A percentile compares a stretch with the other conserved stretches of the same genome.
phyloP scores from a whole-genome alignment of 2,797 vertebrate genomes.

The Acrocephalus scirpaceus region DNA sequence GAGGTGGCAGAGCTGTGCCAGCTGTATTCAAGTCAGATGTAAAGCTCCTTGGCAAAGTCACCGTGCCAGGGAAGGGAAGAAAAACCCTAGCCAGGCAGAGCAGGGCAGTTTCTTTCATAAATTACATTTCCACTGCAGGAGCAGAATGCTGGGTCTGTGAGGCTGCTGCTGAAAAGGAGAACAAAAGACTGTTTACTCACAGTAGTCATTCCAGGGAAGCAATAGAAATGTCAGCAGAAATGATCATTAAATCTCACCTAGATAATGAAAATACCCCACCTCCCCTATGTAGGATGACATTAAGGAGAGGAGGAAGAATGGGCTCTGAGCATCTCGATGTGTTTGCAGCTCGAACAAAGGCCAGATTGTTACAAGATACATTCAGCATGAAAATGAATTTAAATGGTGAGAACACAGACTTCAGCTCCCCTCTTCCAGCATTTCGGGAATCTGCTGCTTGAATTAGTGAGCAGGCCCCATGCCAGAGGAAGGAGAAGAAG shows the following conservation, averaged over 20 bases:
- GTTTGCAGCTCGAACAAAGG: not conserved
- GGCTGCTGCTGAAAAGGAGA: not conserved
- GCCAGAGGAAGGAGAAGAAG: slow-evolving; percentile 30
- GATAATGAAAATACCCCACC: slow-evolving; percentile 8
- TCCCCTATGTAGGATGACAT: not conserved
- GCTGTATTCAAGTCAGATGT: slow-evolving; percentile 27
- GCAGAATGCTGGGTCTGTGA: not conserved
- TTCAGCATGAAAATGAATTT: slow-evolving; percentile 39
- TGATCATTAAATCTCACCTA: slow-evolving; percentile 37
- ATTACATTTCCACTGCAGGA: slow-evolving; percentile 4
- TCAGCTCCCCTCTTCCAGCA: not conserved
- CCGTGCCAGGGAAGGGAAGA: not conserved
- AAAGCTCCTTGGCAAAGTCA: slow-evolving; percentile 42
- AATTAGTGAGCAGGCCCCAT: slow-evolving; percentile 18
- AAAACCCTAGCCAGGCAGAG: not conserved
- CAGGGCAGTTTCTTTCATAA: slow-evolving; percentile 7
- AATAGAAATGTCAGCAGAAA: slow-evolving; percentile 36
- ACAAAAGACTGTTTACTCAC: slow-evolving; percentile 61
- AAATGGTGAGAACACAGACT: slow-evolving; percentile 19
- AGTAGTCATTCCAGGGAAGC: not conserved
- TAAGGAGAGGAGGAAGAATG: slow-evolving; percentile 2
- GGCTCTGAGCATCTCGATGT: not conserved
- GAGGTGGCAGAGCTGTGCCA: slow-evolving; percentile 46
- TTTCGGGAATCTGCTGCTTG: slow-evolving; percentile 23
- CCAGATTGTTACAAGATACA: slow-evolving; percentile 9